phyloP scores from a whole-genome alignment of 2,113 vertebrate species.

The Micronycteris hirsuta region DNA sequence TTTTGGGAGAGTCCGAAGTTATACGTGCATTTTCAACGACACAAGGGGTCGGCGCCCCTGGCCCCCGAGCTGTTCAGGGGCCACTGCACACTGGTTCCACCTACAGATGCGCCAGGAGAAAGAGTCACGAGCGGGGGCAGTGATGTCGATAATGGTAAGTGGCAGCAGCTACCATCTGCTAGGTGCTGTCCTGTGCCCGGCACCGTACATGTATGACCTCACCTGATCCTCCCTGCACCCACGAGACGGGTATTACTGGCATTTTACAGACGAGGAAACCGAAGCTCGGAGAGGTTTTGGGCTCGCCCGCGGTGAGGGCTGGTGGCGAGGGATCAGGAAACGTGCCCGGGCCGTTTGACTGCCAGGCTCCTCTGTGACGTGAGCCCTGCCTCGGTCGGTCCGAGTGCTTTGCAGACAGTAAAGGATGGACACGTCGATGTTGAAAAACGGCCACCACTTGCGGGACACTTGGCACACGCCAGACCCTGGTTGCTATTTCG shows the following conservation, averaged over 20 bases:
- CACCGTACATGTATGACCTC: accelerated
- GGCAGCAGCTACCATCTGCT: not conserved
- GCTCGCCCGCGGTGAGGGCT: accelerated
- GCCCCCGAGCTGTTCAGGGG: not conserved
- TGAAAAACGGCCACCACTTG: accelerated
- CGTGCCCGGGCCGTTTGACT: accelerated
- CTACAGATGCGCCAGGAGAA: not conserved
- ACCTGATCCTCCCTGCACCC: too few species aligned
- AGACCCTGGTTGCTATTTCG: not conserved
- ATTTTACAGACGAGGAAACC: not conserved
- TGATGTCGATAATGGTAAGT: accelerated
- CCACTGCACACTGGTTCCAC: not conserved
- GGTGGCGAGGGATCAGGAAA: not conserved
- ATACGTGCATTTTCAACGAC: not conserved
- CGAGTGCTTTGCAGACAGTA: not conserved
- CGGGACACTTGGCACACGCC: accelerated
- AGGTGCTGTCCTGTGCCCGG: not conserved
- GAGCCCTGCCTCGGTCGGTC: not conserved
- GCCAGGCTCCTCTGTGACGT: accelerated
- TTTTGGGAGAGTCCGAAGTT: not conserved
- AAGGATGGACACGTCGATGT: not conserved
- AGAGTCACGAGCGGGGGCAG: too few species aligned
- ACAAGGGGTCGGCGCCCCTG: not conserved
- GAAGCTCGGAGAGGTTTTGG: not conserved
- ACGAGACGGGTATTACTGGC: too few species aligned